Evolutionary conservation across 2,113 vertebrate genomes (phyloP), one percentile per base, ranked within the genome.

Genomic region (Ctenomys sociabilis): DNA sequence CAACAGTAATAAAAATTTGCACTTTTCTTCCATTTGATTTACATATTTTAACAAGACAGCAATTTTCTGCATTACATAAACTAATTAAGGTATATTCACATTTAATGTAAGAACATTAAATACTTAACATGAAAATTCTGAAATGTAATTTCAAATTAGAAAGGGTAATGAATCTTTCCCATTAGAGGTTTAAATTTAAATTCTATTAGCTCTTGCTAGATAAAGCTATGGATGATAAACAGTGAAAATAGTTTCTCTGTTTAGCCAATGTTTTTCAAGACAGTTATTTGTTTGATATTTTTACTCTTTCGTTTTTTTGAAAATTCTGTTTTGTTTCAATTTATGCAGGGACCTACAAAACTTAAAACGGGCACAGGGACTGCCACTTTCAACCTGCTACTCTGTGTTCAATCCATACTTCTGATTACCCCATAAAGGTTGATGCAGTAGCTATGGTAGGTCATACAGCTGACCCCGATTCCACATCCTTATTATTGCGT

Each of bases 41-140:
- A 88, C 1, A 96, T 95, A 89, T 88, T 91, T 95, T 85, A 96
- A 90, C 4, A 92, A 94, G 88, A 80, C 97, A 93, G 24, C 26
- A 54, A 64, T 59, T 92, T 80, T 87, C 64, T 59, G 84, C 26
- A 81, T 40, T 61, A 57, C 92, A 49, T 26, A 0, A 0, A 32
- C 8, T 1, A 86, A 97, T 96, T 97, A 97, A 97, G 94, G 49
- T 0, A 0, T 28, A 90, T 17, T 93, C 52, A 90, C 90, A 96
- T 96, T 95, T 93, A 96, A 96, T 96, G 91, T 89, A 91, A 75
- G 40, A 88, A 86, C 97, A 97, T 95, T 80, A 96, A 97, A 96
- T 24, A 26, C 78, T 97, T 96, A 95, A 19, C 7, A 68, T 4
- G 45, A 1, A 17, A 96, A 95, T 95, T 82, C 43, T 95, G 40